Percentiles rank a stretch among this genome's conserved stretches.
These are phyloP conservation scores for Microcebus ravelobensis DNA, from an alignment of 2,113 vertebrate species.

Conservation along the genomic window DNA sequence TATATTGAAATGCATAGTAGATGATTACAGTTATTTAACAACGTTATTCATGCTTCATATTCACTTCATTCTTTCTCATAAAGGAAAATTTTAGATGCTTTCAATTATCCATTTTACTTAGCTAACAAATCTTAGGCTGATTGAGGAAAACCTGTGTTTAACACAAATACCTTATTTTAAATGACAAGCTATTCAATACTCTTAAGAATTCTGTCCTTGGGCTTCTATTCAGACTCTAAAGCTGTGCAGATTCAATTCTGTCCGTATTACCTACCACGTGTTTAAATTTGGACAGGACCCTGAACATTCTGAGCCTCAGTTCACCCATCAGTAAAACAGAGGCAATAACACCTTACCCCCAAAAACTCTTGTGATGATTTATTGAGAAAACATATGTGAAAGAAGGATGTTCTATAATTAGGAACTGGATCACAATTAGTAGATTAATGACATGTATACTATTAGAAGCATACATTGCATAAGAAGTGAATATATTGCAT, in stretches of 20 bases:
- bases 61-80: slow-evolving; percentile 23
- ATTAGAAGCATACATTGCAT: not conserved
- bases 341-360: not conserved
- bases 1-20: not conserved
- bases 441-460: not conserved
- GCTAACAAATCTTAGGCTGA: not conserved
- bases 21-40: slow-evolving; percentile 52
- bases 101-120: slow-evolving; percentile 41
- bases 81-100: slow-evolving; percentile 22
- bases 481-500: not conserved
- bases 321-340: not conserved
- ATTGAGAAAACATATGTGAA: not conserved
- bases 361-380: not conserved
- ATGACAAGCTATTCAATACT: not conserved
- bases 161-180: slow-evolving; percentile 15
- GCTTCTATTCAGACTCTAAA: not conserved
- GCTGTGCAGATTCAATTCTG: not conserved
- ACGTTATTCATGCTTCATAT: slow-evolving; percentile 48
- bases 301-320: not conserved
- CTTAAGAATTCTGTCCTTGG: not conserved
- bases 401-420: not conserved
- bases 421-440: not conserved
- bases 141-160: not conserved
- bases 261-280: not conserved
- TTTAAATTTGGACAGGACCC: not conserved